Conservation (phyloP, 2,113 vertebrate species). For the Pelecanoides urinatrix region DNA sequence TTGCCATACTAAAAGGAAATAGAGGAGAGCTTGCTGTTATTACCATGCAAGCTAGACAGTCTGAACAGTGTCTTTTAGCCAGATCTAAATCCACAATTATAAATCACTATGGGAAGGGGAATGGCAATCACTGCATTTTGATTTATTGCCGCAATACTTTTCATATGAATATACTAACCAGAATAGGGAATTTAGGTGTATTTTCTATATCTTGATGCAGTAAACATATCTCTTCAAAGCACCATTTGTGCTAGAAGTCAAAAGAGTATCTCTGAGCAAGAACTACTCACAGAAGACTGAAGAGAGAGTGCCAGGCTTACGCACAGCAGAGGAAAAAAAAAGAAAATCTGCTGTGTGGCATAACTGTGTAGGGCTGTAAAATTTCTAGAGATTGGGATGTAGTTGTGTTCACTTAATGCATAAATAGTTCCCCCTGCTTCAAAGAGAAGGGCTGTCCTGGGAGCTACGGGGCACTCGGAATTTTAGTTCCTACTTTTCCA, state of each 20-base stretch:
- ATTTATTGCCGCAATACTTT: conserved; percentile 37
- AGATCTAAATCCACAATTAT: conserved; percentile 43
- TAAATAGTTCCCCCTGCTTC: not conserved
- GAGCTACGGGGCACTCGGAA: not conserved
- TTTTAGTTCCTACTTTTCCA: not conserved
- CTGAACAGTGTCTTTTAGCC: conserved; percentile 10
- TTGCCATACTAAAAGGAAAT: not conserved
- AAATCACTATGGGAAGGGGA: not conserved
- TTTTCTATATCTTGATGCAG: not conserved
- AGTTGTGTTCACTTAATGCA: fast-evolving
- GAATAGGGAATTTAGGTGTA: not conserved
- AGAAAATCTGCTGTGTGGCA: not conserved
- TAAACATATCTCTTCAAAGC: not conserved
- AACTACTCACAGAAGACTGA: not conserved
- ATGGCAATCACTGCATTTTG: conserved; percentile 17
- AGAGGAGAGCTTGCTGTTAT: not conserved
- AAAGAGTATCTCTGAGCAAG: not conserved
- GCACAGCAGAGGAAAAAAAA: not conserved
- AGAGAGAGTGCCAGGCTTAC: not conserved
- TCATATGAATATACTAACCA: conserved; percentile 9
- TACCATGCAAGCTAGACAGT: conserved; percentile 16
- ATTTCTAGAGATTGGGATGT: not conserved
- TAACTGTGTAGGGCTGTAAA: not conserved
- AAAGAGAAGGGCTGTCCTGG: not conserved
- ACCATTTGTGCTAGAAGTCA: not conserved